These are phyloP conservation scores for Propithecus perrieri DNA, from an alignment of 2,797 vertebrate genomes.

Conservation along the genomic window DNA sequence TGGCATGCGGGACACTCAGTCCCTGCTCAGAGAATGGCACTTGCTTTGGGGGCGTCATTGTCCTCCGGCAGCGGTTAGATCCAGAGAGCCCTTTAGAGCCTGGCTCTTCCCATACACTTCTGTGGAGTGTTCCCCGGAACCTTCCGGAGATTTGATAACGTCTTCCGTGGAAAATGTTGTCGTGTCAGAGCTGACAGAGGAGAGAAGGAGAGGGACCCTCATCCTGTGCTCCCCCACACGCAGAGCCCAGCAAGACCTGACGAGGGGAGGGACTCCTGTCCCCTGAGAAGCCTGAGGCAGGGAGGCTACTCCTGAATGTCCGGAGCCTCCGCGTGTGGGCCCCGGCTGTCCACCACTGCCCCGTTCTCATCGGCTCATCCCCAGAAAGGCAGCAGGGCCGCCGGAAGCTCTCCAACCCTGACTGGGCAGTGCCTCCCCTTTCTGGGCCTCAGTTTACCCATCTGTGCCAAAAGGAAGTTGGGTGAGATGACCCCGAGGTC, in stretches of 20 bases:
- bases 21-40: not conserved
- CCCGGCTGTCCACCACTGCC: not conserved
- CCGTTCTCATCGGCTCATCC: not conserved
- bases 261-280: too few relatives aligned
- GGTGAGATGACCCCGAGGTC: not conserved
- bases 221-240: not conserved
- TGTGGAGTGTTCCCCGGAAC: not conserved
- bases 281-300: not conserved
- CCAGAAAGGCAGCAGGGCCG: not conserved
- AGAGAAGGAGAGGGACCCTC: rapidly evolving
- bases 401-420: not conserved
- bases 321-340: not conserved
- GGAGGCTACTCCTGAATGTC: not conserved
- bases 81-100: not conserved
- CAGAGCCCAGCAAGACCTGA: not conserved
- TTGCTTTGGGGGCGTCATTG: not conserved
- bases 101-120: not conserved
- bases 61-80: not conserved
- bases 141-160: not conserved
- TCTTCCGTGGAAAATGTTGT: not conserved
- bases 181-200: not conserved
- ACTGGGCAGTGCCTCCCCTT: not conserved
- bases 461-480: not conserved
- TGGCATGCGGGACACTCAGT: not conserved
- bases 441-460: not conserved